phyloP scores from a whole-genome alignment of 2,888 invertebrate species.

The Lithodes maja region DNA sequence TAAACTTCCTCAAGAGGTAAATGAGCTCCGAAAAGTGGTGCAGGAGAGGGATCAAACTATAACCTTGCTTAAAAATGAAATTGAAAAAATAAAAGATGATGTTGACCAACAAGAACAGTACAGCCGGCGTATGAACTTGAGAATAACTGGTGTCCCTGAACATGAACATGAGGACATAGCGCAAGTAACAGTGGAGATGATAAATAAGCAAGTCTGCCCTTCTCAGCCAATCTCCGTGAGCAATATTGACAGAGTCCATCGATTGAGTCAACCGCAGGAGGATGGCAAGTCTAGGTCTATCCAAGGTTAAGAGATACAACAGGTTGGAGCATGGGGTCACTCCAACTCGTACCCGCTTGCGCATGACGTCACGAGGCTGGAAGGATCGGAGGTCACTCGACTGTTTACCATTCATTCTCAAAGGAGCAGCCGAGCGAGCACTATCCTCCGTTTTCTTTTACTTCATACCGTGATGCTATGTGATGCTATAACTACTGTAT shows the following conservation, averaged over 20 bases:
- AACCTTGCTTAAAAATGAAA: neutral
- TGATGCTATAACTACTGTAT: too few relatives aligned
- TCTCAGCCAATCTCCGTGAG: neutral
- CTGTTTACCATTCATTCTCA: too few relatives aligned
- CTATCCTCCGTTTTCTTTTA: too few relatives aligned
- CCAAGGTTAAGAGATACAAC: too few relatives aligned
- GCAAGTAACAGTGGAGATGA: neutral
- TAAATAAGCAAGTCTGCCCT: neutral
- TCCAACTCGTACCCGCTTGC: too few relatives aligned
- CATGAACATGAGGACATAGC: neutral
- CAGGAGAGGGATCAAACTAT: neutral
- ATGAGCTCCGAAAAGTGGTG: neutral
- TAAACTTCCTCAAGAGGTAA: neutral
- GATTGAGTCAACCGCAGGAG: neutral
- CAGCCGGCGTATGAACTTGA: neutral
- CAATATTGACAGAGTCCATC: neutral
- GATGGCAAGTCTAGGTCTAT: neutral
- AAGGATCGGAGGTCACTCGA: too few relatives aligned
- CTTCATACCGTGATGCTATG: too few relatives aligned
- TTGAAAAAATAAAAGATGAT: neutral
- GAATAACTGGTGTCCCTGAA: neutral
- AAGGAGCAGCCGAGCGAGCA: too few relatives aligned
- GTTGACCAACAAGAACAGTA: neutral
- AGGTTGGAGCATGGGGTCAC: too few relatives aligned
- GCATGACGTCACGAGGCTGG: too few relatives aligned